Evolutionary conservation across 2,113 vertebrate genomes (phyloP), one percentile per base, ranked within the genome.

Genomic region (Agapornis roseicollis): DNA sequence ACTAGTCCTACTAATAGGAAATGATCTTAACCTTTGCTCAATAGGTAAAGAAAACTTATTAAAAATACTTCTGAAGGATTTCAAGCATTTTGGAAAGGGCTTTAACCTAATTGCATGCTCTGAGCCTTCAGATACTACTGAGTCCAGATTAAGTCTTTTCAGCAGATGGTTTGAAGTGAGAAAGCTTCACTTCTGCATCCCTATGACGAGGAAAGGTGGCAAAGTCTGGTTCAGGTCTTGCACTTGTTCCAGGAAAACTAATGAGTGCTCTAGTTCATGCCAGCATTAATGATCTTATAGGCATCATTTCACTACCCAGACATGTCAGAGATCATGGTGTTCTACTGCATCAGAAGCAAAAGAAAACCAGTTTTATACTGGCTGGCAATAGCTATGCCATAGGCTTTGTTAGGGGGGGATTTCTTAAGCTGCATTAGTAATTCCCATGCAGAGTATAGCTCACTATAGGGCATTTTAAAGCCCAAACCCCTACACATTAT

Each of bases 201-300:
- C 14, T 79, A 50, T 83, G 58, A 80, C 55, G 23, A 77, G n/a
- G 20, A 88, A 89, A 68, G 35, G 49, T 44, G 41, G 24, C 64
- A 90, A 68, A 83, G 39, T 11, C 39, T 91, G 24, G 33, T 89
- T 58, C 50, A 55, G 33, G 50, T 85, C 74, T 94, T 12, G 2
- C 44, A 65, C n/a, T 73, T 89, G 49, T 72, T 84, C 76, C 42
- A 24, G 66, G 49, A 61, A 86, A 90, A 68, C 60, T 52, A 96
- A 94, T 58, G 64, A 91, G 52, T 68, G 3, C 47, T 92, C 46
- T 55, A n/a, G 79, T 33, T 91, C 80, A 33, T 91, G 50, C 77
- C 86, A 81, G 74, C 37, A 28, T 70, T 94, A 85, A 89, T 68
- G 79, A 88, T 77, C 37, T 58, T 72, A 42, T 22, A 64, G 80